Evolutionary conservation across 92 coral and sea anemone species (phyloP).

Genomic region (Parazoanthus darwini): DNA sequence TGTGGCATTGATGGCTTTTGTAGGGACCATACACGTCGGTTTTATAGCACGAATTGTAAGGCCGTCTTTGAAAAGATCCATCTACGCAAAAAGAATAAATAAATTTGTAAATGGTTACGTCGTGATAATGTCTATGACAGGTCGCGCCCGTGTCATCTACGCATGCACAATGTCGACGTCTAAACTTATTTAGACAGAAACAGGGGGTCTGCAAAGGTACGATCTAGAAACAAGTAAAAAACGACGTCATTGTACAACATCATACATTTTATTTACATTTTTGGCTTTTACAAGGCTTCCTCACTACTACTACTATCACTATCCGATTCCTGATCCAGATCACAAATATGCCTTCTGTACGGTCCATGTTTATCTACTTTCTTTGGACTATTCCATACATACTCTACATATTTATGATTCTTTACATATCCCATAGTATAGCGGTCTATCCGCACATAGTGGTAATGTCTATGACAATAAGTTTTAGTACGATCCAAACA

Average conservation of each 20-base stretch:
- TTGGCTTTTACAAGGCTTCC: neutral
- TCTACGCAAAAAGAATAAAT: neutral
- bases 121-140: conserved; percentile 3
- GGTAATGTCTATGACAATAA: conserved; percentile 6
- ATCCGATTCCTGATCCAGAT: neutral
- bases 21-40: conserved; percentile 15
- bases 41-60: neutral
- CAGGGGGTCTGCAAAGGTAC: neutral
- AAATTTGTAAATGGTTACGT: neutral
- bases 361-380: conserved; percentile 6
- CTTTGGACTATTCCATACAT: neutral
- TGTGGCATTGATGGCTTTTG: conserved; percentile 9
- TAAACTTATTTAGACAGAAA: neutral
- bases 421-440: neutral
- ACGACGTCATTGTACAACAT: neutral
- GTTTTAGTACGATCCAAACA: neutral
- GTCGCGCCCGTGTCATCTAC: neutral
- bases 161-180: conserved; percentile 2
- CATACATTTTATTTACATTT: neutral
- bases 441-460: neutral
- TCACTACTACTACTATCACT: neutral
- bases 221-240: neutral
- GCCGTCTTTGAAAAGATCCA: neutral
- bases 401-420: conserved; percentile 3
- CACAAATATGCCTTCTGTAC: neutral